phyloP scores from a whole-genome alignment of 2,888 invertebrate species.

The Phortica magna region DNA sequence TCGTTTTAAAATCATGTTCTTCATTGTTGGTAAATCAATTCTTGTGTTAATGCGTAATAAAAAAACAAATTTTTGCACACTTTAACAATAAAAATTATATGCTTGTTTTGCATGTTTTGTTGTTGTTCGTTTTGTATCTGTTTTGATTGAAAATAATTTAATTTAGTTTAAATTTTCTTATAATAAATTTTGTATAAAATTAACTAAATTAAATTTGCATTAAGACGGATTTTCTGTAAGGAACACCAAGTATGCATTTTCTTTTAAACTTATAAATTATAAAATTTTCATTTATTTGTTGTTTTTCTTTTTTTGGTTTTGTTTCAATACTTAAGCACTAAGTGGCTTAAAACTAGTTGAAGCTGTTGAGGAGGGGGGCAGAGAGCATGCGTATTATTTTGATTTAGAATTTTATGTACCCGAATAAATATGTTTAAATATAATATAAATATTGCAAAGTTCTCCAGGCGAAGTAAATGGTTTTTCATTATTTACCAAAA shows the following conservation, averaged over 20 bases:
- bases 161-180: slow-evolving; percentile 1
- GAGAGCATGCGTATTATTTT: background rate
- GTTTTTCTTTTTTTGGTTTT: slow-evolving; percentile 24
- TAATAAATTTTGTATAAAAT: slow-evolving; percentile 32
- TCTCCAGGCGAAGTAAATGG: slow-evolving; percentile 37
- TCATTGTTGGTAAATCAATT: slow-evolving; percentile 8
- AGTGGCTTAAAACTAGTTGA: slow-evolving; percentile 29
- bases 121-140: slow-evolving; percentile 23
- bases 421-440: background rate
- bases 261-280: background rate
- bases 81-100: background rate
- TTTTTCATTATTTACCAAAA: background rate
- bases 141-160: slow-evolving; percentile 25
- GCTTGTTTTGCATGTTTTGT: slow-evolving; percentile 24
- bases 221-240: slow-evolving; percentile 74
- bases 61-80: slow-evolving; percentile 29
- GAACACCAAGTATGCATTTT: slow-evolving; percentile 64
- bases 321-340: slow-evolving; percentile 38
- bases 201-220: slow-evolving; percentile 61
- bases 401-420: background rate
- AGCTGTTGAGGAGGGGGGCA: slow-evolving; percentile 34
- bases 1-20: background rate
- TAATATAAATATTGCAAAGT: slow-evolving; percentile 57
- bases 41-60: background rate
- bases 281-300: background rate